Base-by-base conservation (phyloP, 2,888 invertebrate species). In the Embidobia sp. region DNA sequence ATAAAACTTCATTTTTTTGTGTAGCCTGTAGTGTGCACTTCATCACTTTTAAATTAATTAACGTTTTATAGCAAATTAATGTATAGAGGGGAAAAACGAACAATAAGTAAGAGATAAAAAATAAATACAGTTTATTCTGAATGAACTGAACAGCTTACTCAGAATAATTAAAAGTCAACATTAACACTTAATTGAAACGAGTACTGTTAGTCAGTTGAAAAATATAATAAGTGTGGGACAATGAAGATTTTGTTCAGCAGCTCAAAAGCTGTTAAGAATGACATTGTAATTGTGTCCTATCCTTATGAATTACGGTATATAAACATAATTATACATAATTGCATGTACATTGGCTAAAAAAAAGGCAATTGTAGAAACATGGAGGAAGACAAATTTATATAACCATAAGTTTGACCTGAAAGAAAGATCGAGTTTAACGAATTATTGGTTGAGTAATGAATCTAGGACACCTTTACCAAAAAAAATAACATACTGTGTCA, bases 191-290 rank as follows among this genome's bases (percentile, higher is more conserved):
- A 63, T 46, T 53, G 48, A 51, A 31, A 53, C 10, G 11, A 63
- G 48, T 46, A 72, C 70, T 44, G 70, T 72, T 72, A 72, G 8
- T 11, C 13, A 49, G 63, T 61, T 51, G 53, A 70, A 63, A 35
- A 63, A 63, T 53, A 15, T 51, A 51, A 35, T 61, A 51, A 57
- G 2, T 46, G 70, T 72, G 70, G 15, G 61, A 72, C 13, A 3
- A 11, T 11, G 16, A 18, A 15, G 57, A 40, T 59, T 49, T 59
- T 46, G 31, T 44, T 29, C 40, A 3, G 10, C 3, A 13, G 10
- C 13, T 42, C 31, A 11, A 18, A 22, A 42, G 40, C 26, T 2
- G 44, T 44, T 29, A 11, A 18, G 27, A 49, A 37, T 69, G 69
- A 59, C 69, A 59, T 11, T 16, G 19, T 69, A 69, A 57, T 57